phyloP scores from a whole-genome alignment of 2,888 invertebrate genomes.

The Pammene aurita region DNA sequence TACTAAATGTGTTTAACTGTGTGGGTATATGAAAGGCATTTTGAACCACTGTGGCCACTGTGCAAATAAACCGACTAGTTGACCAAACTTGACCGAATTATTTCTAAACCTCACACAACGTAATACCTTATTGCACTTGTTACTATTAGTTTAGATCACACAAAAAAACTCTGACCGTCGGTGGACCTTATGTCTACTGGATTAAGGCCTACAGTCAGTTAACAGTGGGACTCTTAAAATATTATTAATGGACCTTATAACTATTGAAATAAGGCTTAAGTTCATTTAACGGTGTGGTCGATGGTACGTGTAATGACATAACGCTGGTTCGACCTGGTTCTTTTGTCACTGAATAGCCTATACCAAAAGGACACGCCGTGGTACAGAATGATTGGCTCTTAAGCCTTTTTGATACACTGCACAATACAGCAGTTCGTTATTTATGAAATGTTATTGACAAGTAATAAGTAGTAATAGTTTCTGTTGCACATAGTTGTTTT shows the following conservation, averaged over 20 bases:
- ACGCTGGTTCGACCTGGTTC: slow-evolving; percentile 29
- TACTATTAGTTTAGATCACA: neutral
- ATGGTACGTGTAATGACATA: slow-evolving; percentile 23
- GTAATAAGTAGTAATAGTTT: slow-evolving; percentile 13
- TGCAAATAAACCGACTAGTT: neutral
- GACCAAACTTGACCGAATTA: slow-evolving; percentile 16
- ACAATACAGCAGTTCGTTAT: slow-evolving; percentile 13
- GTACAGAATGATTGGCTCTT: neutral
- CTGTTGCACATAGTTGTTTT: slow-evolving; percentile 20
- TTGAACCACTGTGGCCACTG: too few relatives aligned
- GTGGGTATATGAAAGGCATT: too few relatives aligned
- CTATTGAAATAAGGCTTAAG: too few relatives aligned
- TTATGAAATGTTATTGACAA: slow-evolving; percentile 30
- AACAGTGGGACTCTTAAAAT: too few relatives aligned
- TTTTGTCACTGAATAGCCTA: neutral
- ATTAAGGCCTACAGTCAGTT: too few relatives aligned
- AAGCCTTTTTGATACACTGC: neutral
- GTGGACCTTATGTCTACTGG: too few relatives aligned
- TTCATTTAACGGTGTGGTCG: too few relatives aligned
- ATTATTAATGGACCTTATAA: too few relatives aligned
- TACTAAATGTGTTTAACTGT: too few relatives aligned
- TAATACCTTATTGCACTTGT: slow-evolving; percentile 25
- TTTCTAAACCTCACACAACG: slow-evolving; percentile 29
- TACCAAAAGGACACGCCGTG: neutral
- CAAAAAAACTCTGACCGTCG: too few relatives aligned